phyloP scores from a whole-genome alignment of 2,797 vertebrate genomes.

The Silurus aristotelis region DNA sequence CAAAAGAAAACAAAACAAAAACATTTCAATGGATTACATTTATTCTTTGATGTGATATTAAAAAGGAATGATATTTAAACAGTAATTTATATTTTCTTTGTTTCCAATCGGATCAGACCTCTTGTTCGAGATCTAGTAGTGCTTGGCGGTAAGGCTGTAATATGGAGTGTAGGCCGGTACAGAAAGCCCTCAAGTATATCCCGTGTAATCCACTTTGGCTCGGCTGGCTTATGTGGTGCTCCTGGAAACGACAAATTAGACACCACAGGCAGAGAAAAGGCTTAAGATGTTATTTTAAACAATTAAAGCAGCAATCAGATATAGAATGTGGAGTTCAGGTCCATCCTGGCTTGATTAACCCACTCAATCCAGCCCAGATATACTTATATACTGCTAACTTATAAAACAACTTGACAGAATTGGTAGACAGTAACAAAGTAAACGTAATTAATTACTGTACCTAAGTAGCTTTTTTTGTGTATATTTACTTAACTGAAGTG shows the following conservation, averaged over 20 bases:
- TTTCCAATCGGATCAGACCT: constrained; percentile 72
- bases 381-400: neutral
- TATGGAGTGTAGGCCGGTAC: constrained; percentile 92
- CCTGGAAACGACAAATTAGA: constrained; percentile 66
- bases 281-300: neutral
- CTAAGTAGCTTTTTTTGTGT: no score
- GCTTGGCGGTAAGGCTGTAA: constrained; percentile 95
- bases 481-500: no score
- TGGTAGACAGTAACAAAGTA: neutral
- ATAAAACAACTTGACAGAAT: neutral
- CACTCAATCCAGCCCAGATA: neutral
- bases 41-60: neutral
- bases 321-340: neutral
- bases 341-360: neutral
- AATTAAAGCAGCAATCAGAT: neutral
- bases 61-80: neutral
- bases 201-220: constrained; percentile 87
- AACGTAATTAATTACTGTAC: no score
- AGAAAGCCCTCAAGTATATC: constrained; percentile 94
- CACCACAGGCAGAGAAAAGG: neutral
- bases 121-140: constrained; percentile 92
- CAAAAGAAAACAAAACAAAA: constrained; percentile 62
- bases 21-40: constrained; percentile 31
- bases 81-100: neutral
- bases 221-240: constrained; percentile 84